Conservation (phyloP, 1,140 invertebrate genomes). For the Zaprionus davidi region DNA sequence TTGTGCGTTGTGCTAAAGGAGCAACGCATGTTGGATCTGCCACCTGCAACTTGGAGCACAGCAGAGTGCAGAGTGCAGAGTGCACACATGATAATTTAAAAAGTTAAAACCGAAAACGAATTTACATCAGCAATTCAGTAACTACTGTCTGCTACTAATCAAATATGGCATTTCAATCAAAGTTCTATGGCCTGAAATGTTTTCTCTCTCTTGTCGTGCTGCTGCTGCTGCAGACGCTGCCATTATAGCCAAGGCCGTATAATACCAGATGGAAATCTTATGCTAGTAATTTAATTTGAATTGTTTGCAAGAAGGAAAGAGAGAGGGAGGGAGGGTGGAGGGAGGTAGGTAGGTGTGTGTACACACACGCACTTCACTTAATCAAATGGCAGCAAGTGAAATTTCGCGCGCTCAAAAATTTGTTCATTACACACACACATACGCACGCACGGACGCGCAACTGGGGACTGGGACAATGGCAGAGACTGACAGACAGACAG, state of each 20-base stretch:
- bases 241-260: slow-evolving; percentile 4
- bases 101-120: neutral
- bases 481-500: neutral
- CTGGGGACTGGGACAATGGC: neutral
- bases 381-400: slow-evolving; percentile 68
- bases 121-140: neutral
- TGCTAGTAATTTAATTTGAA: slow-evolving; percentile 50
- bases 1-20: slow-evolving; percentile 2
- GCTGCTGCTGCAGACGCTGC: neutral
- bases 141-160: neutral
- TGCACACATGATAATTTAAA: slow-evolving; percentile 19
- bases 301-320: slow-evolving; percentile 12
- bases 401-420: slow-evolving; percentile 51
- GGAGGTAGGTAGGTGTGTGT: no score
- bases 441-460: neutral
- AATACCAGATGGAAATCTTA: slow-evolving; percentile 12
- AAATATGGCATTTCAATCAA: slow-evolving; percentile 7
- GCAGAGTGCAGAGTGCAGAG: neutral
- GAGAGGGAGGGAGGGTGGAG: neutral
- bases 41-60: slow-evolving; percentile 9
- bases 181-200: neutral
- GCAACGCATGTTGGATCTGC: slow-evolving; percentile 10
- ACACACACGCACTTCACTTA: slow-evolving; percentile 50
- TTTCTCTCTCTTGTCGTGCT: neutral
- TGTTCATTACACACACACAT: slow-evolving; percentile 55